Evolutionary conservation across 1,140 invertebrate genomes (phyloP).

Genomic region (Pseudomyrmex cubaensis): DNA sequence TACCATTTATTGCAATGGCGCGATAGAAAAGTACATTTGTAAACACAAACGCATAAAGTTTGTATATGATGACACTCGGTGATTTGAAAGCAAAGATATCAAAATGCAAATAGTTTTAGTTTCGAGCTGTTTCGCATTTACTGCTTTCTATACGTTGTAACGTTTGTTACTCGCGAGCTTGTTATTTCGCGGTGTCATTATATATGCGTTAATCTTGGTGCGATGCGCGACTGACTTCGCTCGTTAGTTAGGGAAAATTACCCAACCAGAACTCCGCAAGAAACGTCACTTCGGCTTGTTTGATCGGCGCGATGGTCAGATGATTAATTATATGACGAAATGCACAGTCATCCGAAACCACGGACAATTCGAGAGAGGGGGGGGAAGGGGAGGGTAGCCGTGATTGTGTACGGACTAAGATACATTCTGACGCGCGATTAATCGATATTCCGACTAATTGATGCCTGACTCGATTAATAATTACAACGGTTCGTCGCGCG

Average conservation of each 20-base stretch:
- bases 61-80: background rate
- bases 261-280: slow-evolving; percentile 8
- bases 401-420: slow-evolving; percentile 52
- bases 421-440: slow-evolving; percentile 77
- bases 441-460: slow-evolving; percentile 80
- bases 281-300: slow-evolving; percentile 33
- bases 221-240: slow-evolving; percentile 24
- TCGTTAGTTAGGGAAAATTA: slow-evolving; percentile 32
- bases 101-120: background rate
- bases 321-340: slow-evolving; percentile 74
- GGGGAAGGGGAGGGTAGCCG: slow-evolving; percentile 19
- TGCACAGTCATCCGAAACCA: slow-evolving; percentile 72
- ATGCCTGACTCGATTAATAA: slow-evolving; percentile 81
- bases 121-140: background rate
- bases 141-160: background rate
- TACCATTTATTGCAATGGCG: background rate
- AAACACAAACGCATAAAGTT: background rate
- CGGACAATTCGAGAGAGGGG: slow-evolving; percentile 62
- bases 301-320: slow-evolving; percentile 35
- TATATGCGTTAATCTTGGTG: slow-evolving; percentile 17
- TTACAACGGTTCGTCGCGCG: slow-evolving; percentile 71
- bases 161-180: background rate
- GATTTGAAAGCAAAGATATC: too few species aligned
- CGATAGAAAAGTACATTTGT: background rate
- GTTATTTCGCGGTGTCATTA: background rate